Base-by-base conservation (phyloP, 1,140 invertebrate species). In the Galendromus occidentalis region DNA sequence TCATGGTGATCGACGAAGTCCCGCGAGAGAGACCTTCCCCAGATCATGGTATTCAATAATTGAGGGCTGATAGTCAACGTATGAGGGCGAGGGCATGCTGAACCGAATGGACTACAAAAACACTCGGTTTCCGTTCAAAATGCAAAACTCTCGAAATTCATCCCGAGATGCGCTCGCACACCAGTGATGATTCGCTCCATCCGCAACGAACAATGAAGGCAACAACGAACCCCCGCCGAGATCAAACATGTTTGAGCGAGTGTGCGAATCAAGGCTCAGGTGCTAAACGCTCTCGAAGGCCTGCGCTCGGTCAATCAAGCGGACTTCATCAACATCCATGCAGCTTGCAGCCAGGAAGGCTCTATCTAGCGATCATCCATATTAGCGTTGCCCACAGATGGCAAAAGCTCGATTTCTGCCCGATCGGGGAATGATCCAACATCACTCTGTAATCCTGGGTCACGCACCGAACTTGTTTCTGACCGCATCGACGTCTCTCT, bases 391-490 rank as follows among this genome's bases (percentile, higher is more conserved):
- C n/a, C n/a, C n/a, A n/a, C n/a, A n/a, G n/a, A n/a, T n/a, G n/a
- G n/a, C n/a, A n/a, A n/a, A n/a, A n/a, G n/a, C n/a, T n/a, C n/a
- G n/a, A n/a, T n/a, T n/a, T n/a, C n/a, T n/a, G n/a, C n/a, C n/a
- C 33, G 33, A 39, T 39, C 33, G 33, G 4, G 9, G 4, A 4
- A 9, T 9, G 33, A 39, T 39, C 4, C n/a, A 39, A 39, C 4
- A 39, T 6, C 33, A 39, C 33, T 6, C 9, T 39, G 33, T 39
- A 39, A 39, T 39, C 33, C 45, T 47, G 28, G 12, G 25, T 4
- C 17, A 59, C 51, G 51, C 51, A 59, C 51, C 51, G 25, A 59
- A 59, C 51, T 59, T 59, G 33, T 59, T 59, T 33, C 51, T n/a
- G 51, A 59, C 22, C 14, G 51, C n/a, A 25, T 59, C 51, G 51